Evolutionary conservation across 2,797 vertebrate genomes (phyloP).

Genomic region (Eurystomus glaucurus): DNA sequence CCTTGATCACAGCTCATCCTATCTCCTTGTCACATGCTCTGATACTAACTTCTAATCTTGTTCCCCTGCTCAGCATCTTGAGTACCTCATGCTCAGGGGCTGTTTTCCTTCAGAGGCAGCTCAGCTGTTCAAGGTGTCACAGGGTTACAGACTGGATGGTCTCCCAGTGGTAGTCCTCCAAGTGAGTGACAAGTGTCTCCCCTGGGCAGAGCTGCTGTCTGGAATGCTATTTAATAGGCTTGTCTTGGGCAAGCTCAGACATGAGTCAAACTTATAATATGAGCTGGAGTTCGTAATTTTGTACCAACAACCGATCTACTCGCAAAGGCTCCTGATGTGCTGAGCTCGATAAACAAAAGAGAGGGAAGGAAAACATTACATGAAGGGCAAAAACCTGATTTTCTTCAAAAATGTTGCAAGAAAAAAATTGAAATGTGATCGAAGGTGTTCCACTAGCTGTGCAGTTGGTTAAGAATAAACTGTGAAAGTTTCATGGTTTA

Average conservation of each 20-base stretch:
- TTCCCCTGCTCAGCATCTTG: not conserved
- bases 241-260: constrained; percentile 64
- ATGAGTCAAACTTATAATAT: constrained; percentile 4
- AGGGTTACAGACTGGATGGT: not conserved
- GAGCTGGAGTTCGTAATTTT: constrained; percentile 9
- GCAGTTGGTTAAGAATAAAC: not conserved
- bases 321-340: not conserved
- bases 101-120: not conserved
- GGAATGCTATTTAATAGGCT: constrained; percentile 65
- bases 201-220: constrained; percentile 51
- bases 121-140: not conserved
- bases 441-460: not conserved
- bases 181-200: constrained; percentile 15
- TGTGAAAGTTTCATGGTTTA: fast-evolving
- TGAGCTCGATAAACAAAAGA: constrained; percentile 9
- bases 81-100: fast-evolving
- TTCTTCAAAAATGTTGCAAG: not conserved
- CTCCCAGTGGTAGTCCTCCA: not conserved
- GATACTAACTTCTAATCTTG: not conserved
- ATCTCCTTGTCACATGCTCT: not conserved
- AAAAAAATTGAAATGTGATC: not conserved
- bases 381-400: not conserved
- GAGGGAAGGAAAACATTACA: not conserved
- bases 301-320: not conserved
- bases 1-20: not conserved